Evolutionary conservation across 2,113 vertebrate species (phyloP).

Genomic region (Callospermophilus lateralis): DNA sequence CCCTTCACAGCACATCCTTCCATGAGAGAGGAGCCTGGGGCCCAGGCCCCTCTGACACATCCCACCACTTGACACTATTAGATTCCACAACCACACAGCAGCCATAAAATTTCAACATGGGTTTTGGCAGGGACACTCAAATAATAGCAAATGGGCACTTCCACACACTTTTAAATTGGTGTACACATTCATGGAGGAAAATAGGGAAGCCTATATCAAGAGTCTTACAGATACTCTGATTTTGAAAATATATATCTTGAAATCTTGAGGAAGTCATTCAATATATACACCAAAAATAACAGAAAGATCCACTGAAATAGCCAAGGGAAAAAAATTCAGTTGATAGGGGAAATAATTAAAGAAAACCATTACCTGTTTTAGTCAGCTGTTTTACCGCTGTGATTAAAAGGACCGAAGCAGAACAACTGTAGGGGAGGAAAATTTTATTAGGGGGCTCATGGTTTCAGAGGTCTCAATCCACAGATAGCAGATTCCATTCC

Average conservation of each 20-base stretch:
- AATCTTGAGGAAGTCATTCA: conserved; percentile 15
- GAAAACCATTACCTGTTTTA: background rate
- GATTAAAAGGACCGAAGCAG: no score
- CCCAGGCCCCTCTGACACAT: no score
- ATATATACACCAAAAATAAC: background rate
- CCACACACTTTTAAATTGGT: background rate
- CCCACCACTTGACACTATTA: no score
- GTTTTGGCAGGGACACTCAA: background rate
- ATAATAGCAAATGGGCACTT: background rate
- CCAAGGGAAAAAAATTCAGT: background rate
- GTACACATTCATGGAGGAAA: background rate
- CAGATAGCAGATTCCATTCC: no score
- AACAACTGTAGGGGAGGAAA: no score
- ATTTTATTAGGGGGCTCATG: no score
- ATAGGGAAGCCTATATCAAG: background rate
- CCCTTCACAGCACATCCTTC: background rate
- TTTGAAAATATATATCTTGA: background rate
- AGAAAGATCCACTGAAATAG: background rate
- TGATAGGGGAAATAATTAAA: background rate
- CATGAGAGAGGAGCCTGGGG: background rate
- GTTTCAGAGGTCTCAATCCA: no score
- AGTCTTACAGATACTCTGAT: background rate
- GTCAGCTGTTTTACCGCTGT: no score
- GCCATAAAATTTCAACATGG: background rate
- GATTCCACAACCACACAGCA: no score